Evolutionary conservation across 2,888 invertebrate species (phyloP), one percentile per base, ranked within the genome.

Genomic region (Neoaliturus tenellus): DNA sequence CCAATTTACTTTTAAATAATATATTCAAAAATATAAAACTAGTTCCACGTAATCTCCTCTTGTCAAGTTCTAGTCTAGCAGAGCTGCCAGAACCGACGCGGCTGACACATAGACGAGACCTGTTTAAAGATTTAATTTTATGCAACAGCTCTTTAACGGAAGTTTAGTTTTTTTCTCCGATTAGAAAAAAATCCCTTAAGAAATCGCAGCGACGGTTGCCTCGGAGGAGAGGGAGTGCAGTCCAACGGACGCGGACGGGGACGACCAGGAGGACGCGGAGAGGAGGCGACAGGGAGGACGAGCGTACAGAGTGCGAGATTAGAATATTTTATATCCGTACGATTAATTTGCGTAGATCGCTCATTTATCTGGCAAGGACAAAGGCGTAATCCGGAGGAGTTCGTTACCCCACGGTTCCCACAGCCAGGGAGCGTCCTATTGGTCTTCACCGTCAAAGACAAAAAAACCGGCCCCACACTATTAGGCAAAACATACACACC

Each of bases 401-500:
- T 67, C 82, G 82, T 82, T 71, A 81, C 39, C 31, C 20, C 17
- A n/a, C n/a, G 33, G 82, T 82, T 82, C 82, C 82, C 82, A 82
- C 82, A 82, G 82, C 48, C n/a, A 3, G n/a, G 39, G 48, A 71
- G 69, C 33, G 81, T 69, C 83, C 71, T 25, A 67, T 80, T 55
- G 78, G 78, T 83, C 55, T 17, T 73, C 71, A 78, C 51, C 31
- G 71, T 69, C 80, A 83, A 82, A 83, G 85, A 82, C 85, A 80
- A 83, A 83, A 80, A 83, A 69, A 71, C 82, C 80, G 62, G 83
- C 84, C 85, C 84, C n/a, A 86, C 83, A 86, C 85, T 86, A 87
- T 87, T 87, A 87, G 86, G 85, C 85, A 86, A 86, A 87, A 87
- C 87, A 87, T 83, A 87, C 86, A 86, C 78, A 85, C 82, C 85